Evolutionary conservation across 1,140 invertebrate species (phyloP), one percentile per base, ranked within the genome.

Genomic region (Ceratoteleas bidentatus): DNA sequence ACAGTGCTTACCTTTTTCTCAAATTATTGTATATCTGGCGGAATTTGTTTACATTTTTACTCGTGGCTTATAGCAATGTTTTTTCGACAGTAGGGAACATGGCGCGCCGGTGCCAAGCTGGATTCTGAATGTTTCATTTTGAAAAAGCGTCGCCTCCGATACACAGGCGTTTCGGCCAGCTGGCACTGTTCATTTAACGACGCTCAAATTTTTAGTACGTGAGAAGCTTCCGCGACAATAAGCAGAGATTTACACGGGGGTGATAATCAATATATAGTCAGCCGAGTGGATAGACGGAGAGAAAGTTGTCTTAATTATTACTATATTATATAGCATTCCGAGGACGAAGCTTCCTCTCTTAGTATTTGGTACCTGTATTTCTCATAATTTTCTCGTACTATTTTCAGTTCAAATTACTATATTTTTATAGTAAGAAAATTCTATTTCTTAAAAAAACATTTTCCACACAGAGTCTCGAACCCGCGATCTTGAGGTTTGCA

Each of bases 241-340:
- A 60, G 66, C 54, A 38, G 7, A 32, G 47, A 69, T 68, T 68
- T 68, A 52, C 33, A 16, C 50, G 6, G 56, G 58, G 8, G 69
- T 72, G 47, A 36, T 62, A 72, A 61, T 72, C 69, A 62, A 62
- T 72, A 47, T 72, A 62, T 62, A 62, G 38, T 62, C 57, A 58
- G 57, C 38, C 49, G 62, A 62, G 69, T 56, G n/a, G n/a, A n/a
- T n/a, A n/a, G n/a, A n/a, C n/a, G n/a, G n/a, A n/a, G n/a, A n/a
- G n/a, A n/a, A n/a, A n/a, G n/a, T n/a, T n/a, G n/a, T n/a, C n/a
- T n/a, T n/a, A n/a, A n/a, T n/a, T n/a, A n/a, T n/a, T n/a, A n/a
- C n/a, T n/a, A n/a, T n/a, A n/a, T n/a, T n/a, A n/a, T n/a, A n/a
- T n/a, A n/a, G n/a, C n/a, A n/a, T n/a, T n/a, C n/a, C n/a, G n/a